Base-by-base conservation (phyloP, 2,888 invertebrate species). In the Ophioninae sp. region DNA sequence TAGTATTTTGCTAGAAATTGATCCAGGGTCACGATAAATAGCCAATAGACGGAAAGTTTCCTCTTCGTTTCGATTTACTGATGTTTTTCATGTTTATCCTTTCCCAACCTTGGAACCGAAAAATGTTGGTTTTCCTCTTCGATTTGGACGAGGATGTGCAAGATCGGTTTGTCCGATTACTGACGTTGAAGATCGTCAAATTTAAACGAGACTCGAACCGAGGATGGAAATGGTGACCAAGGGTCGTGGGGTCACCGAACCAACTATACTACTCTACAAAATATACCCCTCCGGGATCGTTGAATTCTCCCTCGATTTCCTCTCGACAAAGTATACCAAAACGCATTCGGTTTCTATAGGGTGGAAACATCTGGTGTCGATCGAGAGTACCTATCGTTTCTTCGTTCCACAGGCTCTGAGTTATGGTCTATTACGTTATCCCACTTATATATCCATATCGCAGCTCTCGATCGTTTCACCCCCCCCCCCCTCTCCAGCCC, bases 301-400 rank as follows among this genome's bases (percentile, higher is more conserved):
- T 65, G 63, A 58, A 71, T 30, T 79, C 59, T 68, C 75, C 59
- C 64, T 56, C 68, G 76, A 73, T 72, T 82, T 77, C 68, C 71
- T 44, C 59, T 10, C 67, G 56, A 37, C 63, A 44, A 39, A 64
- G 76, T 73, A 76, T 67, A 74, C 76, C 59, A 58, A 44, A 9
- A 76, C 71, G 69, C 82, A 63, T 51, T 77, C 67, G 75, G 83
- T 79, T 84, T 86, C 87, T 83, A 87, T 87, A 83, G 85, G 73
- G 80, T 76, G 84, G 84, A 85, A 86, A 86, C 88, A 89, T 87
- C 87, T 89, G 89, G 85, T 84, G 72, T 84, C 85, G 88, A 87
- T 87, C 79, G 87, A 87, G 87, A 88, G 37, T 44, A 76, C 37
- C 68, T 51, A 77, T 64, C 73, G 51, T 83, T 83, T 77, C 39